A percentile compares a stretch with the other conserved stretches of the same genome.
Conservation (phyloP, 2,888 invertebrate species). For the Eremobia ochroleuca region DNA sequence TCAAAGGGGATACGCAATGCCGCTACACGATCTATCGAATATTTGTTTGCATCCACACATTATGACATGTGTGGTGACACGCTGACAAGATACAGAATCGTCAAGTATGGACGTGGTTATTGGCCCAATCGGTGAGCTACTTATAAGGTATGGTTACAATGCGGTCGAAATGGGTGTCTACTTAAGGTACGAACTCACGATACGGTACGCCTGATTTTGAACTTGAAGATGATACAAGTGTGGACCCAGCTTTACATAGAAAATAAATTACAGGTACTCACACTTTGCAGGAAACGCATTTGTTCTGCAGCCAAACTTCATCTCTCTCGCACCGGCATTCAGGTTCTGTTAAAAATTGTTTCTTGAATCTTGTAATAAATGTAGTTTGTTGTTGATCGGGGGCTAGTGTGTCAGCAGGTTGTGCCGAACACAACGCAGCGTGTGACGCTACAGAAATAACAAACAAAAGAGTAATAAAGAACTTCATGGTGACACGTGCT, state of each 20-base stretch:
- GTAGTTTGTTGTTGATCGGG: neutral
- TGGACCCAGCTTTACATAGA: neutral
- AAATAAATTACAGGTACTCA: neutral
- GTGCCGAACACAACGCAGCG: neutral
- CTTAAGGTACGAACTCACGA: too few relatives aligned
- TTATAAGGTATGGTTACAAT: too few relatives aligned
- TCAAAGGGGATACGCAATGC: too few relatives aligned
- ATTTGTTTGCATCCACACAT: too few relatives aligned
- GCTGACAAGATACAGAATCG: too few relatives aligned
- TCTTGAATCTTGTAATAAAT: neutral
- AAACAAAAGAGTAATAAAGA: neutral
- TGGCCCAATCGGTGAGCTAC: too few relatives aligned
- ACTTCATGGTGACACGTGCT: neutral
- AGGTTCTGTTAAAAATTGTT: neutral
- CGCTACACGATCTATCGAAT: too few relatives aligned
- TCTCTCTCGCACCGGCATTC: neutral
- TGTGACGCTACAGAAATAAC: neutral
- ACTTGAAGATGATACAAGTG: too few relatives aligned
- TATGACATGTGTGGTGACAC: too few relatives aligned
- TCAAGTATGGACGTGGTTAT: too few relatives aligned
- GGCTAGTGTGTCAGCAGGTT: neutral
- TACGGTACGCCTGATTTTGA: too few relatives aligned
- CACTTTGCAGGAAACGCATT: neutral
- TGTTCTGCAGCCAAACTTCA: neutral
- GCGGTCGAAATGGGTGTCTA: too few relatives aligned